Evolutionary conservation across 2,113 vertebrate species (phyloP), one percentile per base, ranked within the genome.

Genomic region (Ranitomeya imitator): DNA sequence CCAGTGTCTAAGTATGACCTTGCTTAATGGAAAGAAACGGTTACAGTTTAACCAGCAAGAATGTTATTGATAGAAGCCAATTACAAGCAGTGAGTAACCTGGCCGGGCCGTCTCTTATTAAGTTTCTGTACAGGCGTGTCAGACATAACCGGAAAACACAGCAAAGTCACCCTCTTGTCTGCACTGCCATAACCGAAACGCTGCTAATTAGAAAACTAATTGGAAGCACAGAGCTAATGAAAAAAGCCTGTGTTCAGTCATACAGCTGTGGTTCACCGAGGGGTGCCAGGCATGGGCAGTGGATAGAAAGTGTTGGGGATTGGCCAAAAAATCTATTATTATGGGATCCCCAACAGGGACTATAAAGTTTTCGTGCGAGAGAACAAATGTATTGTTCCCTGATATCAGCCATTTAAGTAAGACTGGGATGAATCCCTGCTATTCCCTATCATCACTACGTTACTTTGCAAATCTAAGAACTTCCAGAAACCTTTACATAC

Each of bases 41-140:
- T 87, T 87, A 87, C 52, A 80, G 9, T 55, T 69, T 87, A 80
- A 87, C 77, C 26, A 77, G 54, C 11, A 55, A 15, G 85, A 86
- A 61, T 71, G 77, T 52, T 57, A 63, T 80, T 87, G 23, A 11
- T 57, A 76, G 86, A 52, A 87, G 52, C 51, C 78, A 57, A 86
- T 86, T 86, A 86, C 45, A 57, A 76, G n/a, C 26, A 59, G 85
- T 13, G 37, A 59, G 51, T 51, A 79, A 78, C 55, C 59, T 77
- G 26, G 45, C 45, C 15, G 16, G 69, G 73, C 37, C 45, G 73
- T 11, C 6, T 79, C 54, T 69, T 87, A 69, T 81, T 71, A 80
- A 71, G 86, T 59, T 63, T 57, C 77, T 57, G 77, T 80, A 80
- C 54, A 80, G 85, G 77, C 52, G 52, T 71, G 77, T 87, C 63